These are phyloP conservation scores for Eupithecia pulchellata DNA, from an alignment of 2,888 invertebrate genomes.

Conservation along the genomic window DNA sequence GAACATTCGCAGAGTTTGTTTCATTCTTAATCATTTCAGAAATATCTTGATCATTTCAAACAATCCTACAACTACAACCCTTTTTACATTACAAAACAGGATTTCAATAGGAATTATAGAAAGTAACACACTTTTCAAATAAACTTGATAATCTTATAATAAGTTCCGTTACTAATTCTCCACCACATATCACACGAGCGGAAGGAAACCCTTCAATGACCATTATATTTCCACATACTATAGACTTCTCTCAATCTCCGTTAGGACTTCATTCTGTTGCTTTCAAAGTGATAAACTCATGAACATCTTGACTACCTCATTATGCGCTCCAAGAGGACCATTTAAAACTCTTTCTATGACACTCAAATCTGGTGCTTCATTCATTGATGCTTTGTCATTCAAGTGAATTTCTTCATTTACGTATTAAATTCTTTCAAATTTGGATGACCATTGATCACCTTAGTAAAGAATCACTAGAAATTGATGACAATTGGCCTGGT, in stretches of 20 bases:
- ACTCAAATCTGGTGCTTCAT: slow-evolving; percentile 8
- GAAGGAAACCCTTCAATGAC: slow-evolving; percentile 23
- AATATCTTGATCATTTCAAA: background rate
- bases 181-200: slow-evolving; percentile 16
- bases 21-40: background rate
- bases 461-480: slow-evolving; percentile 24
- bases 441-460: slow-evolving; percentile 22
- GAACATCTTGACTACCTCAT: slow-evolving; percentile 22
- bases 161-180: slow-evolving; percentile 8
- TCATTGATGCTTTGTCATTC: slow-evolving; percentile 7
- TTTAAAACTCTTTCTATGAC: slow-evolving; percentile 20
- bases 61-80: background rate
- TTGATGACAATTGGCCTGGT: slow-evolving; percentile 21
- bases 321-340: slow-evolving; percentile 19
- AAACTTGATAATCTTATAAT: background rate
- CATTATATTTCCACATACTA: background rate
- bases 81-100: background rate
- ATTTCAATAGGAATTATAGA: background rate
- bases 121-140: slow-evolving; percentile 1
- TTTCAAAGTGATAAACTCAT: slow-evolving; percentile 5
- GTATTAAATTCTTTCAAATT: slow-evolving; percentile 14
- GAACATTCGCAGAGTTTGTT: background rate
- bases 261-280: slow-evolving; percentile 7
- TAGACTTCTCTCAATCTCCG: background rate
- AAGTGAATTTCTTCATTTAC: slow-evolving; percentile 15